Base-by-base conservation (phyloP, 2,113 vertebrate genomes). In the cat (Felis catus) region DNA sequence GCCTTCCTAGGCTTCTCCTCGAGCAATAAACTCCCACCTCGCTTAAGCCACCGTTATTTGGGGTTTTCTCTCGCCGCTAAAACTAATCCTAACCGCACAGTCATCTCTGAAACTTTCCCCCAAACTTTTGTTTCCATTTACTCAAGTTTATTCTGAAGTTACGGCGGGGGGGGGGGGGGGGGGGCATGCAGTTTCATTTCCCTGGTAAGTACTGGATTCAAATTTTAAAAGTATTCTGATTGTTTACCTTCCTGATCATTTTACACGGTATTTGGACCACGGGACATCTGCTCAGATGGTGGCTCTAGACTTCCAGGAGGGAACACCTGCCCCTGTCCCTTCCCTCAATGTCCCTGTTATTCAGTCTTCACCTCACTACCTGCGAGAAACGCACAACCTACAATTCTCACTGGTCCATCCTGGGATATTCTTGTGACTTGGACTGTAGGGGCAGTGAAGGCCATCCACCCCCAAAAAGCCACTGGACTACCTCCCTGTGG, bases 251-350 rank as follows among this genome's bases (percentile, higher is more conserved):
- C 39, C 80, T 53, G 63, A 45, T 6, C 81, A 41, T 78, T 27
- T 33, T 0, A 31, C 2, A 7, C 0, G n/a, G 27, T n/a, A 2
- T 78, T 18, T n/a, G 61, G 23, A 39, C 7, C 33, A 51, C 18
- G 6, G 3, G 27, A 23, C n/a, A 15, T 3, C 0, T 23, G 7
- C 27, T 81, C 13, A 10, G 36, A 41, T 12, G 13, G 23, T 11
- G 39, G 33, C 48, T 68, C 89, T 15, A 3, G 3, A 3, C 11
- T 27, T 51, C 48, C 33, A 6, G 25, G 73, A 33, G 45, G 53
- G 31, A 29, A 19, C 61, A 27, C 19, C 12, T 13, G 70, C 27
- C 18, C 16, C 5, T 10, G 48, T 39, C 36, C 41, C 3, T 2
- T 5, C 55, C 31, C n/a, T 39, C 29, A 65, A 63, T 5, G 21